Conservation (phyloP, 2,797 vertebrate species). For the Gymnothorax javanicus region DNA sequence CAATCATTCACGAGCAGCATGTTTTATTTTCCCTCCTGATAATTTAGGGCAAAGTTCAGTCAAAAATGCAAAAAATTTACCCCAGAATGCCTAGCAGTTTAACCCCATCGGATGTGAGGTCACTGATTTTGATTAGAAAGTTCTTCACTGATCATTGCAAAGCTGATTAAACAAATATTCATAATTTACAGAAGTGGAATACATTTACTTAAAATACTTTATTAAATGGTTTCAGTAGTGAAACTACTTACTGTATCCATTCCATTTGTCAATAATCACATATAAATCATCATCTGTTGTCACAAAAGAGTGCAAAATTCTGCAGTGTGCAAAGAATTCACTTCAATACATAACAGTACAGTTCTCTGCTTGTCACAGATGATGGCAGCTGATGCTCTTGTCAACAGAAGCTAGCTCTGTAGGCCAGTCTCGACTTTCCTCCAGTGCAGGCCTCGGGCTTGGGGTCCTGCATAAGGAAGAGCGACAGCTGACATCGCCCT, state of each 20-base stretch:
- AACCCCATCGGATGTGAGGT: no score
- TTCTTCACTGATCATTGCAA: no score
- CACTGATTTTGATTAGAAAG: no score
- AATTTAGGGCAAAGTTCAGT: background rate
- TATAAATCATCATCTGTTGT: background rate
- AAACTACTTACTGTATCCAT: background rate
- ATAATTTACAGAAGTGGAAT: no score
- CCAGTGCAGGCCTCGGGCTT: conserved; percentile 75
- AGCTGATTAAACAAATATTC: no score
- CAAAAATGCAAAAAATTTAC: background rate
- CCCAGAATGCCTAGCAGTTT: background rate
- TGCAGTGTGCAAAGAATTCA: background rate
- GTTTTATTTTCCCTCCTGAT: background rate
- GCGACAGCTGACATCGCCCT: background rate
- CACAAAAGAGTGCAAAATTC: background rate
- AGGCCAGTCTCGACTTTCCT: conserved; percentile 49
- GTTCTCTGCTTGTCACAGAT: background rate
- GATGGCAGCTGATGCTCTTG: background rate
- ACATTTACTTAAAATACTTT: background rate
- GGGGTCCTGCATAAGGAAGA: conserved; percentile 64
- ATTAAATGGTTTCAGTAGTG: background rate
- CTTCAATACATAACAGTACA: background rate
- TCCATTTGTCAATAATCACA: background rate
- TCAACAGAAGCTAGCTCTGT: conserved; percentile 60
- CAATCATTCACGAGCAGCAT: background rate